These are phyloP conservation scores for Netelia virgata DNA, from an alignment of 2,888 invertebrate genomes.

Conservation along the genomic window DNA sequence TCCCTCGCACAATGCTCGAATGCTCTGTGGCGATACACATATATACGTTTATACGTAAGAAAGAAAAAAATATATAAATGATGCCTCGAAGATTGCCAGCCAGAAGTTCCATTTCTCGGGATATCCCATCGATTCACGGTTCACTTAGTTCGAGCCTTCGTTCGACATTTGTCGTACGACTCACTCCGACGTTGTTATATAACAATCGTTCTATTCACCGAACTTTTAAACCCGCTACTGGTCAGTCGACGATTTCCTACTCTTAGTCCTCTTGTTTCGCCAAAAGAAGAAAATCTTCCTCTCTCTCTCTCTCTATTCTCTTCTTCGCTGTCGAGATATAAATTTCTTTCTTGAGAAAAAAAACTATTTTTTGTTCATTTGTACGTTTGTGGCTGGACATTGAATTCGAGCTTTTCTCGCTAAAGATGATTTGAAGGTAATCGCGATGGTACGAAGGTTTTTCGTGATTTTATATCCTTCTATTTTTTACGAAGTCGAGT, in stretches of 20 bases:
- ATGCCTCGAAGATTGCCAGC: conserved; percentile 65
- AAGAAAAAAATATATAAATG: conserved; percentile 74
- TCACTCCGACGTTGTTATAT: conserved; percentile 82
- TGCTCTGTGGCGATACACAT: conserved; percentile 29
- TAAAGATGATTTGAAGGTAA: conserved; percentile 20
- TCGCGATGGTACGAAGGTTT: conserved; percentile 40
- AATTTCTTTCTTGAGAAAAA: conserved; percentile 38
- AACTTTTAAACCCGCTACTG: conserved; percentile 50
- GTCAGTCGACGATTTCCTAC: conserved; percentile 54
- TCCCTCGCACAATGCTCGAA: conserved; percentile 73
- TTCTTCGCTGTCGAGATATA: conserved; percentile 27
- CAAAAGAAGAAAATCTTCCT: conserved; percentile 15
- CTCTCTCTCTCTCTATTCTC: neutral
- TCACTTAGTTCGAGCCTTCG: conserved; percentile 84
- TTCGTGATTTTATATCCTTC: conserved; percentile 1
- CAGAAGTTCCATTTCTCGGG: conserved; percentile 65
- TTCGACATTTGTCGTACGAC: conserved; percentile 84
- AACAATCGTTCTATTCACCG: conserved; percentile 77
- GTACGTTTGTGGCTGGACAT: conserved; percentile 39
- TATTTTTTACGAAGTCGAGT: neutral
- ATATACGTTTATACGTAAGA: conserved; percentile 66
- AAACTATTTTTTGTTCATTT: conserved; percentile 43
- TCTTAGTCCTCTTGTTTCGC: conserved; percentile 34
- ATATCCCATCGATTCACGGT: conserved; percentile 82
- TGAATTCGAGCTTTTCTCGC: conserved; percentile 44